Base-by-base conservation (phyloP, 2,888 invertebrate genomes). In the Elaeidobius kamerunicus region DNA sequence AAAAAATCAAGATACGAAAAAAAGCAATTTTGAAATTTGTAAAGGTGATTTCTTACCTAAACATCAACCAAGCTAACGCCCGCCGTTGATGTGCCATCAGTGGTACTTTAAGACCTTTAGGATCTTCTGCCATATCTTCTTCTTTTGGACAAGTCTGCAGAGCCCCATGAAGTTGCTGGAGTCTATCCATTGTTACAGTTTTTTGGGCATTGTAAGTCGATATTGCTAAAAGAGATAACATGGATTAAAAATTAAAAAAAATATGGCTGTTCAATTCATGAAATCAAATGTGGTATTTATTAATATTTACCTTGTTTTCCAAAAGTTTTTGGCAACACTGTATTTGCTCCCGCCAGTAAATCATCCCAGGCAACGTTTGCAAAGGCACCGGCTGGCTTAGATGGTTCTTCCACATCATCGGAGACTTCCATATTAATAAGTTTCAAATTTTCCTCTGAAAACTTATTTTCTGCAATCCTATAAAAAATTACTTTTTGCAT, bases 21-120 rank as follows among this genome's bases (percentile, higher is more conserved):
- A 23, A 5, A 15, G 14, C 12, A 41, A 27, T 27, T 7, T 17
- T 19, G 4, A n/a, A n/a, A n/a, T n/a, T n/a, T n/a, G n/a, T n/a
- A n/a, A n/a, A n/a, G n/a, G n/a, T n/a, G n/a, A n/a, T n/a, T 44
- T 44, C 12, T 27, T 38, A 56, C 43, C 63, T 75, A 93, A 94
- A 96, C 15, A 78, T 66, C 64, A 97, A 76, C 95, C 96, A 97
- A 9, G 86, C 81, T 0, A 97, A 73, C 0, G 91, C 96, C 64
- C 88, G 84, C 58, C 81, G 78, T 71, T 96, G 96, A 73, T 96
- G 93, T 7, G 78, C 75, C 87, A 93, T 87, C 2, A 96, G 74
- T 6, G 73, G 57, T 0, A 88, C 77, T 64, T 75, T 78, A 0
- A 94, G 27, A 0, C 82, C 83, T 19, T 67, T 65, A 0, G 90